Conservation (phyloP, 35 echinoderm and acorn worm species). For the Apostichopus japonicus region DNA sequence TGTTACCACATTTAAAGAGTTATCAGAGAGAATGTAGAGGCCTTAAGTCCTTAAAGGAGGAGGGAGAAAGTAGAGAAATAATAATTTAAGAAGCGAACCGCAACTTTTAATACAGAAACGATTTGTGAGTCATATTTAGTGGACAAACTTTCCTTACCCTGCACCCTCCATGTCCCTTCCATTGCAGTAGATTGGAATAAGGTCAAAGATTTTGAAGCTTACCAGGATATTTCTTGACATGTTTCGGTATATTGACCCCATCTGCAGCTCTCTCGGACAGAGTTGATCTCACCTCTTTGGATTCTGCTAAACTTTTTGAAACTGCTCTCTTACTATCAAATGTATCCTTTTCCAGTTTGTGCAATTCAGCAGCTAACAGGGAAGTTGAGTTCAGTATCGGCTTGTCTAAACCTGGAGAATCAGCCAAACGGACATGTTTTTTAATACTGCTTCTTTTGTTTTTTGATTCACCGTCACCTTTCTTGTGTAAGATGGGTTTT, state of each 20-base stretch:
- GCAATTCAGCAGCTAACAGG: background rate
- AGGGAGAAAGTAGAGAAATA: too few relatives aligned
- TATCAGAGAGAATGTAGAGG: too few relatives aligned
- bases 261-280: constrained; percentile 4
- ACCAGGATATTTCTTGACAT: constrained; percentile 24
- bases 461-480: constrained; percentile 6
- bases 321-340: constrained; percentile 13
- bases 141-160: too few relatives aligned
- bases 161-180: too few relatives aligned
- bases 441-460: background rate
- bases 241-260: constrained; percentile 26
- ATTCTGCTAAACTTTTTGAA: constrained; percentile 25
- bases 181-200: too few relatives aligned
- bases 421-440: constrained; percentile 15
- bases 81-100: too few relatives aligned
- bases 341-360: background rate
- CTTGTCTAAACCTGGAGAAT: background rate
- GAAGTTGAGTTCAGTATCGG: background rate
- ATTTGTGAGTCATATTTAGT: too few relatives aligned
- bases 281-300: background rate
- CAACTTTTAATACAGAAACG: too few relatives aligned
- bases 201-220: background rate
- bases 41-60: too few relatives aligned
- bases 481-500: background rate
- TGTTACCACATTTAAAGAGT: background rate